Evolutionary conservation across 2,797 vertebrate genomes (phyloP).

Genomic region (Mormyrus hasselquistii): DNA sequence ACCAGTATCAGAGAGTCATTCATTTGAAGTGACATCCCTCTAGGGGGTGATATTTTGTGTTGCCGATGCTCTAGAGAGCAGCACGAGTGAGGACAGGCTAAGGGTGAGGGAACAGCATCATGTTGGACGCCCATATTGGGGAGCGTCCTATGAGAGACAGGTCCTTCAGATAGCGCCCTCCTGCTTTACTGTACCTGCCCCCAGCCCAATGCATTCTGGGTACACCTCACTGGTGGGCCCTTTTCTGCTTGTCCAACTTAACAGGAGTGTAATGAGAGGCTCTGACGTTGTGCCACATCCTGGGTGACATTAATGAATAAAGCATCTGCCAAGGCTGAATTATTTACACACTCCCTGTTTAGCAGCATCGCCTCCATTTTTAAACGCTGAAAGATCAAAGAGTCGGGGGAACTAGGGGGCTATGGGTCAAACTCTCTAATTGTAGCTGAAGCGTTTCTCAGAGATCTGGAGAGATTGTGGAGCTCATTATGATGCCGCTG

Average conservation of each 20-base stretch:
- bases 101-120: background rate
- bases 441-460: background rate
- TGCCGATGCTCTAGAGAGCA: background rate
- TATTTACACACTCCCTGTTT: conserved; percentile 23
- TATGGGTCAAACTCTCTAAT: conserved; percentile 14
- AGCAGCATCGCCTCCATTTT: conserved; percentile 8
- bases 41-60: background rate
- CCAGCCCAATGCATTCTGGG: background rate
- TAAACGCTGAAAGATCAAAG: conserved; percentile 17
- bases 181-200: background rate
- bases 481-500: background rate
- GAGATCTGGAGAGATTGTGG: background rate
- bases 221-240: background rate
- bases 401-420: background rate
- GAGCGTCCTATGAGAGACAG: background rate
- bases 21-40: background rate
- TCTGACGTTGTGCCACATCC: conserved; percentile 16
- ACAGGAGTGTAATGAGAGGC: background rate
- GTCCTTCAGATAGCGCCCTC: background rate
- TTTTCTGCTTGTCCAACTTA: background rate
- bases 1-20: background rate
- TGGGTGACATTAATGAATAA: conserved; percentile 27
- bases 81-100: background rate
- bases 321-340: conserved; percentile 22
- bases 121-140: background rate